Evolutionary conservation across 1,140 invertebrate genomes (phyloP).

Genomic region (Formica selysi): DNA sequence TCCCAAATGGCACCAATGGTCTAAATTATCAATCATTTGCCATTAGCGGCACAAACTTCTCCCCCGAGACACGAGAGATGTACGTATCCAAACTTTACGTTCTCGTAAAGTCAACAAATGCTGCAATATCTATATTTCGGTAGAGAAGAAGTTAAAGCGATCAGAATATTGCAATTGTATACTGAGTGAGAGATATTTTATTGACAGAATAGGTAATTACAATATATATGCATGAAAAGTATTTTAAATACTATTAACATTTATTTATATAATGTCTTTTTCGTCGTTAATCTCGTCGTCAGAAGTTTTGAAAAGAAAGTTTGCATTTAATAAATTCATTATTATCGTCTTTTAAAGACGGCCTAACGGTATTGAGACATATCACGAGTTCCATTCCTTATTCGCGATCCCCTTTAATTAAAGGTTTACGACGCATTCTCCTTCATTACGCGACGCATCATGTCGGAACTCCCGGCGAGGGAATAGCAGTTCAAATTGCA

Average conservation of each 20-base stretch:
- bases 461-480: neutral
- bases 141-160: neutral
- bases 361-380: neutral
- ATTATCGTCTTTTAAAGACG: neutral
- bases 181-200: neutral
- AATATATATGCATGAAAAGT: neutral
- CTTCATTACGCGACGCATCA: constrained; percentile 26
- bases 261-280: neutral
- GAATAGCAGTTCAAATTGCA: constrained; percentile 66
- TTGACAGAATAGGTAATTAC: neutral
- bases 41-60: constrained; percentile 55
- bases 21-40: constrained; percentile 69
- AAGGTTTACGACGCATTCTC: neutral
- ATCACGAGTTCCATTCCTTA: neutral
- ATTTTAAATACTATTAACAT: neutral
- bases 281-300: neutral
- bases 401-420: constrained; percentile 45
- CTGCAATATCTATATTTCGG: neutral
- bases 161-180: neutral
- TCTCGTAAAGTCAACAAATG: constrained; percentile 9
- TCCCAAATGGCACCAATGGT: constrained; percentile 49
- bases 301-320: too few relatives aligned
- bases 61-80: constrained; percentile 47
- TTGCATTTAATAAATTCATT: neutral
- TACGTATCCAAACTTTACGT: neutral